Evolutionary conservation across 1,140 invertebrate species (phyloP), one percentile per base, ranked within the genome.

Genomic region (Hestina assimilis): DNA sequence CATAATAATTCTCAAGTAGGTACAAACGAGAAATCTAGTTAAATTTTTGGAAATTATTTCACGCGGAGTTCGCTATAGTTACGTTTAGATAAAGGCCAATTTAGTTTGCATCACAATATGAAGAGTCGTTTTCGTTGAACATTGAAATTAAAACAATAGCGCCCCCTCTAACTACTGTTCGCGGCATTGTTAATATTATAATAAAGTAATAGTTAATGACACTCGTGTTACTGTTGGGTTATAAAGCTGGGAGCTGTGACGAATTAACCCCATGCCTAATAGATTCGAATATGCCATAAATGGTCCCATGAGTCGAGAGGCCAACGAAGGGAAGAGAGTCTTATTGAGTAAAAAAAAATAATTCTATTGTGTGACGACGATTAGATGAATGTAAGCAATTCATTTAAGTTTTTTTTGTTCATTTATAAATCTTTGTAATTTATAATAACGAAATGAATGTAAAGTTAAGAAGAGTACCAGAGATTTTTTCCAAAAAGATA

Each of bases 131-230:
- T 11, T 21, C 26, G 38, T 56, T 55, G 62, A 40, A 60, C 60
- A 71, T 75, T 74, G 65, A 72, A 65, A 66, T 74, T 78, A 74
- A 85, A 83, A 85, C 82, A 85, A 85, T 66, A 71, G 79, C 62
- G 63, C 40, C 63, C 77, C 72, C 71, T n/a, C n/a, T 69, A 71
- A 50, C 63, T 35, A 68, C 56, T 63, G 60, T 71, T 72, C 57
- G 66, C 67, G 66, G 69, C 70, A 79, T 84, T 82, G 78, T 83
- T 79, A 77, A 76, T 76, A 64, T 73, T 67, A 79, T 80, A 83
- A 83, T 83, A 71, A 75, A 82, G 69, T 78, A 75, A 79, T 75
- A 72, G 64, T 75, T 83, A 82, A 85, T 68, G 78, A 79, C 66
- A 79, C 82, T 85, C 66, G 59, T 72, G 69, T 72, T 74, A 75